phyloP scores from a whole-genome alignment of 2,888 invertebrate genomes.

The Dioctria rufipes region DNA sequence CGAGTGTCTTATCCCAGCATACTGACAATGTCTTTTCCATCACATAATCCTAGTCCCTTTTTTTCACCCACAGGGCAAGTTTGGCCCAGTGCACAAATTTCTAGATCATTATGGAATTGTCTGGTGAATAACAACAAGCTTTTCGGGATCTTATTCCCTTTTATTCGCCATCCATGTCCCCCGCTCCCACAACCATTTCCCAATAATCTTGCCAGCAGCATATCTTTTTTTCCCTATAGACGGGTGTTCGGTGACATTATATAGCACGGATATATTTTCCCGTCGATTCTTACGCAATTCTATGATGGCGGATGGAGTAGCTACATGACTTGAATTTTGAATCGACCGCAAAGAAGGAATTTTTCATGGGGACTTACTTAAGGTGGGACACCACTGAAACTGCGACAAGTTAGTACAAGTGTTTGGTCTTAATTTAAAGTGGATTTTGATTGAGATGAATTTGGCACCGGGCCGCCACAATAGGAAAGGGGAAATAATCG shows the following conservation, averaged over 20 bases:
- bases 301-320: constrained; percentile 41
- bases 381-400: constrained; percentile 48
- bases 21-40: not conserved
- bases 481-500: too few relatives aligned
- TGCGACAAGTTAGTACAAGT: constrained; percentile 47
- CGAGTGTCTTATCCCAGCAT: not conserved
- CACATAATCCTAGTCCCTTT: not conserved
- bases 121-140: too few relatives aligned
- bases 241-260: constrained; percentile 3
- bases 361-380: constrained; percentile 53
- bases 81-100: too few relatives aligned
- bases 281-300: constrained; percentile 32
- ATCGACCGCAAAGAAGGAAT: constrained; percentile 54
- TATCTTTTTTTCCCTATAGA: constrained; percentile 15
- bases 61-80: constrained; percentile 22
- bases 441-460: too few relatives aligned
- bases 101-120: too few relatives aligned
- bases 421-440: too few relatives aligned
- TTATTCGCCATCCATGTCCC: not conserved
- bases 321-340: constrained; percentile 57
- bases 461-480: too few relatives aligned
- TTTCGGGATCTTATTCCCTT: constrained; percentile 38
- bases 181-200: not conserved
- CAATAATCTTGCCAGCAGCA: not conserved
- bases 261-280: constrained; percentile 8